Evolutionary conservation across 1,140 invertebrate genomes (phyloP).

Genomic region (Metaphire vulgaris): DNA sequence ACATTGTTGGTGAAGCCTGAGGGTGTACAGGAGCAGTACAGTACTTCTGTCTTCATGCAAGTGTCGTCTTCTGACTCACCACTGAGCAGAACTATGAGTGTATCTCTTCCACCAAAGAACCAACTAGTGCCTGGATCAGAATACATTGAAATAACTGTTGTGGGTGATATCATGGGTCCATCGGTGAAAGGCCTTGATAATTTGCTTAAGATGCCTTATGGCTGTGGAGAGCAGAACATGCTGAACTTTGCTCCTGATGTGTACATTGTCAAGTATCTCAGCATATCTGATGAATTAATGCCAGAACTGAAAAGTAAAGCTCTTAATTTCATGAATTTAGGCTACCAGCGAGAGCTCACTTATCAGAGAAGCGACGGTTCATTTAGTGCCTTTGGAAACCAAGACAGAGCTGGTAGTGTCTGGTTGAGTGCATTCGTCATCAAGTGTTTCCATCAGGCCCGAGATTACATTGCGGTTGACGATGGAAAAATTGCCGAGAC

Average conservation of each 20-base stretch:
- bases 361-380: conserved; percentile 31
- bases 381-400: conserved; percentile 31
- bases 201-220: conserved; percentile 73
- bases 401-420: conserved; percentile 28
- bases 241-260: conserved; percentile 84
- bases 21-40: conserved; percentile 67
- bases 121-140: conserved; percentile 63
- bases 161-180: conserved; percentile 55
- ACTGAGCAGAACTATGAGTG: conserved; percentile 51
- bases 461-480: conserved; percentile 68
- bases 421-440: conserved; percentile 84
- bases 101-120: conserved; percentile 65
- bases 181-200: conserved; percentile 49
- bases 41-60: conserved; percentile 62
- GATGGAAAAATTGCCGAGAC: conserved; percentile 62
- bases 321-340: conserved; percentile 19
- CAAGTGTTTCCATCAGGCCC: conserved; percentile 71
- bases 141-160: conserved; percentile 65
- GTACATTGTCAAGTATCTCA: conserved; percentile 72
- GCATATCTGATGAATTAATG: conserved; percentile 55
- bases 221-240: conserved; percentile 93
- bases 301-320: conserved; percentile 4
- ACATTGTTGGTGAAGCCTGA: conserved; percentile 69
- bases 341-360: conserved; percentile 30
- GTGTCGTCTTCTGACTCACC: conserved; percentile 53